Evolutionary conservation across 2,113 vertebrate species (phyloP).

Genomic region (Baryphthengus martii): DNA sequence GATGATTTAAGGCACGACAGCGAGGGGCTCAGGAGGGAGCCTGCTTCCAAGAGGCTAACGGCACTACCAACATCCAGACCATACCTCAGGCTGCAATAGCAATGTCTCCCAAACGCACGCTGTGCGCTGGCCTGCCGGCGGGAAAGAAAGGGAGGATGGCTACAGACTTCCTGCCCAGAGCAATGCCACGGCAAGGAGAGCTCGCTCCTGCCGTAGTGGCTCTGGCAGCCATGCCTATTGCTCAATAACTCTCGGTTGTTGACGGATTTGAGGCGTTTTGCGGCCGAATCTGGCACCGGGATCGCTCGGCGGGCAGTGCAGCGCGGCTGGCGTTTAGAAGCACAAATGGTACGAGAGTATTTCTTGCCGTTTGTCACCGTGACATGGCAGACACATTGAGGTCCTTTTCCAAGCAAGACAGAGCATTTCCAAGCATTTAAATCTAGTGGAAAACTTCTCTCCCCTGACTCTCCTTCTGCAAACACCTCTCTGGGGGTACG

Average conservation of each 20-base stretch:
- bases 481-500: background rate
- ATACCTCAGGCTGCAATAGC: background rate
- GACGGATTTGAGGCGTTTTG: background rate
- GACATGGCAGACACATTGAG: background rate
- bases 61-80: background rate
- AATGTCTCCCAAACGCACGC: background rate
- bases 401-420: background rate
- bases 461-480: background rate
- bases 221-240: background rate
- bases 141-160: background rate
- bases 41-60: background rate
- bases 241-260: background rate
- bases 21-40: background rate
- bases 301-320: background rate
- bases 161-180: background rate
- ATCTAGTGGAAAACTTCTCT: background rate
- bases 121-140: background rate
- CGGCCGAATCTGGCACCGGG: background rate
- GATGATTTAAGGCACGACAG: background rate
- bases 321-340: background rate
- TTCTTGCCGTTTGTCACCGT: background rate
- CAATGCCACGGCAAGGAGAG: background rate
- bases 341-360: background rate
- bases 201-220: background rate
- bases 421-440: background rate